These are phyloP conservation scores for Heteropelma amictum DNA, from an alignment of 2,888 invertebrate genomes.

Conservation along the genomic window DNA sequence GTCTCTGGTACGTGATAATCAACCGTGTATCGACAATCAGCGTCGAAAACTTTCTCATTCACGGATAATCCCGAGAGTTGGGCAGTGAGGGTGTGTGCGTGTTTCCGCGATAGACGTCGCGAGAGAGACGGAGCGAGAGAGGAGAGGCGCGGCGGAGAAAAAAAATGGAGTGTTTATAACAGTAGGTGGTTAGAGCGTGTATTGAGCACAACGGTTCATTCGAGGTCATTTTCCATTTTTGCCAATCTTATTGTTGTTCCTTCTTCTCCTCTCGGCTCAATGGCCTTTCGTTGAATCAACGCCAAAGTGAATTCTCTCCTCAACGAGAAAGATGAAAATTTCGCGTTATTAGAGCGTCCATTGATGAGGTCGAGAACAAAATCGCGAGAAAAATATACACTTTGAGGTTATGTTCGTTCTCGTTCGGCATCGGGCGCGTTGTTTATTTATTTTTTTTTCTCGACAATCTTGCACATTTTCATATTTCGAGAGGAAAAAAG, in stretches of 20 bases:
- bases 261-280: too few relatives aligned
- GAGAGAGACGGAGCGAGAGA: neutral
- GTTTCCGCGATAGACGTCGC: neutral
- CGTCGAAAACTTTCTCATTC: neutral
- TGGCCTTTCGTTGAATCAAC: too few relatives aligned
- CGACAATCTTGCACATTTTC: too few relatives aligned
- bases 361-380: neutral
- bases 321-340: neutral
- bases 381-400: neutral
- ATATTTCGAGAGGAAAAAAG: too few relatives aligned
- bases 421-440: too few relatives aligned
- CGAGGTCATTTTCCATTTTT: constrained; percentile 61
- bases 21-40: neutral
- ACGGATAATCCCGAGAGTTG: constrained; percentile 26
- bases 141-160: neutral
- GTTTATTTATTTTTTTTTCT: neutral
- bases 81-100: constrained; percentile 17
- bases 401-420: constrained; percentile 70
- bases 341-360: neutral
- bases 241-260: constrained; percentile 1
- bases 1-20: constrained; percentile 10
- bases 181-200: constrained; percentile 60
- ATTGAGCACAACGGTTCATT: constrained; percentile 67
- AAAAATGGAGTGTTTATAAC: constrained; percentile 64
- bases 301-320: too few relatives aligned